Evolutionary conservation across 2,888 invertebrate genomes (phyloP).

Genomic region (Drosophila anomalata): DNA sequence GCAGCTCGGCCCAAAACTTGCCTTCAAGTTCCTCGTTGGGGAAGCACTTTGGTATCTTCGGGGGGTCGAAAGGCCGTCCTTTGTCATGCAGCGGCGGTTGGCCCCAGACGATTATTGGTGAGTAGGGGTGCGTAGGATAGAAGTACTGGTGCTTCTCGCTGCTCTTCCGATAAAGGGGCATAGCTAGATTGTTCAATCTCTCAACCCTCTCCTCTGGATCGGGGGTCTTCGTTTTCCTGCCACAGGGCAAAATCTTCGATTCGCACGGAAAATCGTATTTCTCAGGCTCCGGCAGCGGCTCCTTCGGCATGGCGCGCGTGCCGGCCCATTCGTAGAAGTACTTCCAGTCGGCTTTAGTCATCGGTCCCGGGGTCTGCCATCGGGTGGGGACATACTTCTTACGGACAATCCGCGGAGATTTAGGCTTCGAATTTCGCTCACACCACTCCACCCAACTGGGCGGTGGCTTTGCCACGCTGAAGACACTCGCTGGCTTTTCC

Average conservation of each 20-base stretch:
- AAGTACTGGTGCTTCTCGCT: slow-evolving; percentile 53
- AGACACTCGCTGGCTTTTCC: background rate
- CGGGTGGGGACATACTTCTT: slow-evolving; percentile 34
- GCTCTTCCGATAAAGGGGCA: slow-evolving; percentile 47
- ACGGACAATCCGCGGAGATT: background rate
- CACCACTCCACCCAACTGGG: slow-evolving; percentile 42
- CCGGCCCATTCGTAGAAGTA: slow-evolving; percentile 66
- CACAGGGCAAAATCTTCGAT: slow-evolving; percentile 47
- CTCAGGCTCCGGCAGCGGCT: slow-evolving; percentile 5
- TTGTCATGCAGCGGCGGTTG: slow-evolving; percentile 61
- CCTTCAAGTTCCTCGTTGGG: slow-evolving; percentile 71
- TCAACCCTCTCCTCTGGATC: slow-evolving; percentile 43
- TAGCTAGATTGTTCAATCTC: slow-evolving; percentile 47
- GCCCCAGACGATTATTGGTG: slow-evolving; percentile 65
- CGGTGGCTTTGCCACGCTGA: background rate
- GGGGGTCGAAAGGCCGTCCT: slow-evolving; percentile 70
- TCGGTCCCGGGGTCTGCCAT: slow-evolving; percentile 72
- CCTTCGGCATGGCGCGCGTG: slow-evolving; percentile 47
- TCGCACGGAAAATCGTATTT: slow-evolving; percentile 43
- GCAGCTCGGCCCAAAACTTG: slow-evolving; percentile 73
- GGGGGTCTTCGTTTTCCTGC: background rate
- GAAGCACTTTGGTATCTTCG: slow-evolving; percentile 68
- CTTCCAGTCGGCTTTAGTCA: slow-evolving; percentile 67
- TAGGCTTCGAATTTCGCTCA: slow-evolving; percentile 37
- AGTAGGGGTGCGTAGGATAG: slow-evolving; percentile 46